These are phyloP conservation scores for Meiosimyza platycephala DNA, from an alignment of 2,888 invertebrate genomes.

Conservation along the genomic window DNA sequence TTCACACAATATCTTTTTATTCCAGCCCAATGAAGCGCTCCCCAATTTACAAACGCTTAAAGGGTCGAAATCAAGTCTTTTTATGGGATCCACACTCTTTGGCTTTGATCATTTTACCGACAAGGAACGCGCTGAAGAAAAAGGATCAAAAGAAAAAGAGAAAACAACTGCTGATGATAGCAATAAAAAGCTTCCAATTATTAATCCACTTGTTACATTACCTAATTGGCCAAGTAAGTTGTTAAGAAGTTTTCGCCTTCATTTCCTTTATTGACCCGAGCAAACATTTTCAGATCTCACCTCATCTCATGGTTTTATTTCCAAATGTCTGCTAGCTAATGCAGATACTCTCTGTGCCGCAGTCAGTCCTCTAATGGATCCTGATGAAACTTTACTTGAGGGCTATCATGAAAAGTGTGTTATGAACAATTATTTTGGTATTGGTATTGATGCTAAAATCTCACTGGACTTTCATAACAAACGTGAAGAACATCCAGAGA, in stretches of 20 bases:
- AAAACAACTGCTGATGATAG: conserved; percentile 68
- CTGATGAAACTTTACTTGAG: conserved; percentile 87
- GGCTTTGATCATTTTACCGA: conserved; percentile 64
- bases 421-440: conserved; percentile 99
- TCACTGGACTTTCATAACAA: conserved; percentile 97
- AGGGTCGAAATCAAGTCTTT: conserved; percentile 72
- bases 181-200: conserved; percentile 84
- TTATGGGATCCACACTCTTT: conserved; percentile 66
- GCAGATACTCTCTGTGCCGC: conserved; percentile 96
- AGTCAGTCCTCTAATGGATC: conserved; percentile 95
- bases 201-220: conserved; percentile 86
- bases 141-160: conserved; percentile 60
- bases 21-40: conserved; percentile 67
- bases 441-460: conserved; percentile 98
- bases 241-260: not conserved
- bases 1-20: conserved; percentile 35
- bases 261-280: not conserved
- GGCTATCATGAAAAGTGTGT: conserved; percentile 94
- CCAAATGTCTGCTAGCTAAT: conserved; percentile 94
- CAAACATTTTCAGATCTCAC: conserved; percentile 38
- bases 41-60: conserved; percentile 68
- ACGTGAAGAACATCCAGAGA: conserved; percentile 96
- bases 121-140: conserved; percentile 62
- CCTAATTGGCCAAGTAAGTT: conserved; percentile 88
- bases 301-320: conserved; percentile 82